These are phyloP conservation scores for Ostrea denselamellosa DNA, from an alignment of 1,140 invertebrate species.

Conservation along the genomic window DNA sequence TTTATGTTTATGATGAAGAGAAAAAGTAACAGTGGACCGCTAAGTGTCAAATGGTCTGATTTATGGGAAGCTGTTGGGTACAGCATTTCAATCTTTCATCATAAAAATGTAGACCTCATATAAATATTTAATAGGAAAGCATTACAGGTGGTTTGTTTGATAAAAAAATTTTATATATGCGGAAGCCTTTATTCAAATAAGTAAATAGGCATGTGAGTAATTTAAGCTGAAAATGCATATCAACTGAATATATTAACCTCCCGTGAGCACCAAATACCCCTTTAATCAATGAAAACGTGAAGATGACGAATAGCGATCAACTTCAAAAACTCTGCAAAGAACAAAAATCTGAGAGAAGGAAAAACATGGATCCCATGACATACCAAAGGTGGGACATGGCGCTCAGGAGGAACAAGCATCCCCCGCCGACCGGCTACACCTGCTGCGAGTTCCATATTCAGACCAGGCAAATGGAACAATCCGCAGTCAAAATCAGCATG, in stretches of 20 bases:
- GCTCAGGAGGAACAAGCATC: too few species aligned
- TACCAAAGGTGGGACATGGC: too few species aligned
- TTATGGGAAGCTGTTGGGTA: neutral
- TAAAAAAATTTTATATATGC: neutral
- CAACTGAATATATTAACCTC: neutral
- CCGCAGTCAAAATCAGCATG: too few species aligned
- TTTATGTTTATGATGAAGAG: conserved; percentile 36
- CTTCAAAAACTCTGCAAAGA: neutral
- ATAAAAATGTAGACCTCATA: conserved; percentile 13
- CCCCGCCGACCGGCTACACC: too few species aligned
- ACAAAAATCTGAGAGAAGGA: too few species aligned
- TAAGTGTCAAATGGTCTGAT: neutral
- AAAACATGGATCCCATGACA: neutral
- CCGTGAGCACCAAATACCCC: neutral
- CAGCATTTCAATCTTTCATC: neutral
- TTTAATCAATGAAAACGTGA: neutral
- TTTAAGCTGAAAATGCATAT: conserved; percentile 17
- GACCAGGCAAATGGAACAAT: too few species aligned
- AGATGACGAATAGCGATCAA: neutral
- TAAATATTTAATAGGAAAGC: conserved; percentile 35
- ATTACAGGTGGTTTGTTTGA: conserved; percentile 12
- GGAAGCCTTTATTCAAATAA: conserved; percentile 29
- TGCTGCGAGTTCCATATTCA: too few species aligned
- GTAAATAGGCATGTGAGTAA: conserved; percentile 32
- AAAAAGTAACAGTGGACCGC: neutral